Evolutionary conservation across 2,797 vertebrate species (phyloP).

Genomic region (Ataeniobius toweri): DNA sequence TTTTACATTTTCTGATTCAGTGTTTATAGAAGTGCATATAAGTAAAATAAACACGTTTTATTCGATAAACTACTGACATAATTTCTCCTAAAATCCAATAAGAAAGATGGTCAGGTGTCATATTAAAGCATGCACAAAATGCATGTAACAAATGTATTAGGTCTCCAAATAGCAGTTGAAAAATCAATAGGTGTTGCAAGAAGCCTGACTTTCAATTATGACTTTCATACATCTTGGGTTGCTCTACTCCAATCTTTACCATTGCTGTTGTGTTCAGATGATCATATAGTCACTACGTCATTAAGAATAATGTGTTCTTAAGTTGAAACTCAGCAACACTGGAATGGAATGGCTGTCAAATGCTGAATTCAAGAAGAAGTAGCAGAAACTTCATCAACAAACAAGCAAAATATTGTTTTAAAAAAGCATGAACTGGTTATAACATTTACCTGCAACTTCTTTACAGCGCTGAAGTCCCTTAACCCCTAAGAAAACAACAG

Average conservation of each 20-base stretch:
- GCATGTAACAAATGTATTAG: not conserved
- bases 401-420: not conserved
- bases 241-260: not conserved
- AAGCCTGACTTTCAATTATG: not conserved
- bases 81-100: not conserved
- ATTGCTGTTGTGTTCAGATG: not conserved
- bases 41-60: not conserved
- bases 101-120: not conserved
- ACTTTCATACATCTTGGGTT: not conserved
- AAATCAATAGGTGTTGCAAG: not conserved
- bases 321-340: not conserved
- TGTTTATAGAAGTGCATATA: not conserved
- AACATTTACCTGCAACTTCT: conserved; percentile 39
- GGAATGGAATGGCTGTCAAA: not conserved
- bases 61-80: not conserved
- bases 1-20: not conserved
- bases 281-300: not conserved
- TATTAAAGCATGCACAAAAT: not conserved
- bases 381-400: not conserved
- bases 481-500: not conserved
- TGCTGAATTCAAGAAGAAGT: not conserved
- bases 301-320: not conserved
- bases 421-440: conserved; percentile 16
- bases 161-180: not conserved
- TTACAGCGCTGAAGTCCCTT: conserved; percentile 21